Evolutionary conservation across 2,888 invertebrate genomes (phyloP), one percentile per base, ranked within the genome.

Genomic region (Stegana nigrithorax): DNA sequence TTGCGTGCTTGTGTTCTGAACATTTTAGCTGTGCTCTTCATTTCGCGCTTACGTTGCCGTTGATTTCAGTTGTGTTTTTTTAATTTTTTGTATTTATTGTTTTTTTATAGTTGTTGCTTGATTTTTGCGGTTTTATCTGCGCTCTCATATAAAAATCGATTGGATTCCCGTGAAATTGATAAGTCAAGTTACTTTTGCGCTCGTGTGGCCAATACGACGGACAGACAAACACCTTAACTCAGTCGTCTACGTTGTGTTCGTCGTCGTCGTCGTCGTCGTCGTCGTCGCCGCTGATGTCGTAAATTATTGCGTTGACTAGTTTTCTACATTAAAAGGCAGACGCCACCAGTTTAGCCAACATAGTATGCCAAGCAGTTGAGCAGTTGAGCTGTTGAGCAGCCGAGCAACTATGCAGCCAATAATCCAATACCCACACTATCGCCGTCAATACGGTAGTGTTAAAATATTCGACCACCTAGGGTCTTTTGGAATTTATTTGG

Each of bases 121-220:
- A 77, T 80, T 80, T 79, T 76, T 80, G 75, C 78, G 75, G 75
- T 79, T 44, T 76, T 76, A 76, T 80, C 75, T 76, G 79, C 71
- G 73, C 81, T 76, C 75, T 79, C 81, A 76, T 80, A 76, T 76
- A 76, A 79, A 77, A 81, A 82, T 82, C 79, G 82, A 80, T 79
- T 82, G 81, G 81, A 82, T 80, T 80, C 80, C 73, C 78, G 79
- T 80, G 79, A 80, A 80, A 80, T 80, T 80, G 79, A 80, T 80
- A 80, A 80, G 79, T 81, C 81, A 77, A 76, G 81, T 80, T 78
- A 77, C 78, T 75, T 78, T 78, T 69, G 59, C 42, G 50, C 45
- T 59, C 50, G 39, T 51, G 58, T 58, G 58, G 44, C 29, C 58
- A 44, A 45, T 12, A 42, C n/a, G 21, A n/a, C 14, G 21, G 23